Evolutionary conservation across 2,797 vertebrate species (phyloP), one percentile per base, ranked within the genome.

Genomic region (Taeniopygia guttata): DNA sequence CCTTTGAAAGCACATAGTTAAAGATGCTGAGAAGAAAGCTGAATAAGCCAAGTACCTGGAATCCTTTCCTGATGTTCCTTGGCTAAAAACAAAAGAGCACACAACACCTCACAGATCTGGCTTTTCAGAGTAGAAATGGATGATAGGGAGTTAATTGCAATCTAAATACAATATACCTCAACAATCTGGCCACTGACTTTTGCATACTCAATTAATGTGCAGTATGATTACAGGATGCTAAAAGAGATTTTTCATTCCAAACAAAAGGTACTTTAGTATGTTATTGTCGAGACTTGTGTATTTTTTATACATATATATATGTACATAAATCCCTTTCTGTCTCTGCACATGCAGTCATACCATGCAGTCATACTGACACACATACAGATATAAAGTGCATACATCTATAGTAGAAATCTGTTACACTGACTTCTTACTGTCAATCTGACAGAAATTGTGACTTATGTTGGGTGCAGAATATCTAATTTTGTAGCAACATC

Each of bases 401-500:
- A 36, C 40, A 46, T 26, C 45, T 74, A 20, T 32, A 89, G 67
- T 7, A 94, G 69, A 74, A 91, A 95, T 78, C 76, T 73, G 45
- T 46, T 64, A 25, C 68, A 51, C 45, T 79, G 62, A 51, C 20
- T 87, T 94, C 78, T 89, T 85, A 27, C 59, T 88, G 68, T 64
- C 25, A 60, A 87, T 56, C 58, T 88, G 82, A 16, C 26, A 66
- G 40, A 95, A 81, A 83, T 49, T 92, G 84, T 67, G 83, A 88
- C 38, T 84, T 91, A 84, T 58, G 69, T 22, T 78, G 68, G 82
- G 32, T 89, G 54, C 54, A 92, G 74, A 95, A 40, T 55, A 89
- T 25, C 59, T 93, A 45, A 85, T 92, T 94, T 60, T 93, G 72
- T 69, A 86, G 52, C 59, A 94, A 92, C 40, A 94, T 52, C 46